These are phyloP conservation scores for Brachypodius melanocephalos DNA, from an alignment of 2,113 vertebrate species.

Conservation along the genomic window DNA sequence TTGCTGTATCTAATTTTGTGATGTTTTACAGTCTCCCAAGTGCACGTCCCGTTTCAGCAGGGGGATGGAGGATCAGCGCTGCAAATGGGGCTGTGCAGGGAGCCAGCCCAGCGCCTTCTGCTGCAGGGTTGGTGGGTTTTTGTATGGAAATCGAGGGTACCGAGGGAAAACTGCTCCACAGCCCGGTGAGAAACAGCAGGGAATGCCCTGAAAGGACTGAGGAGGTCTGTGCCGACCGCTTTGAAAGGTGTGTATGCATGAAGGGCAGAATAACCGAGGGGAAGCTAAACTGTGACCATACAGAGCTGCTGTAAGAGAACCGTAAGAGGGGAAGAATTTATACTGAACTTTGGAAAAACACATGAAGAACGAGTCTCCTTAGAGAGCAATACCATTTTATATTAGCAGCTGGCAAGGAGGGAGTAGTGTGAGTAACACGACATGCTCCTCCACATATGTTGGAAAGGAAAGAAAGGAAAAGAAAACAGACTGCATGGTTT, in stretches of 20 bases:
- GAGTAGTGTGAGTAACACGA: neutral
- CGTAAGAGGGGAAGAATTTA: neutral
- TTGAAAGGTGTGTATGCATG: accelerated
- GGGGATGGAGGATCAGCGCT: accelerated
- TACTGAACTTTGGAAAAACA: neutral
- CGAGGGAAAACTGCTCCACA: neutral
- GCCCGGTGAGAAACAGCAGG: neutral
- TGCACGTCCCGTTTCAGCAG: accelerated
- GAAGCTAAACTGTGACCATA: accelerated
- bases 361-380: neutral
- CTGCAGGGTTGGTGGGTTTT: neutral
- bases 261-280: neutral
- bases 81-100: neutral
- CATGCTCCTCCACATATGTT: accelerated
- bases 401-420: neutral
- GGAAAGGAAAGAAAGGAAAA: neutral
- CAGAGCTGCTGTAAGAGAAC: neutral
- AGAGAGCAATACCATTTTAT: neutral
- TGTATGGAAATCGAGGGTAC: neutral
- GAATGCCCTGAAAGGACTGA: neutral
- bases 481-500: neutral
- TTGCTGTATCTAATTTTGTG: neutral
- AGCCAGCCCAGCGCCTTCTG: neutral
- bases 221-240: accelerated
- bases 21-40: neutral